A percentile compares a stretch with the other conserved stretches of the same genome.
These are phyloP conservation scores for Myiozetetes cayanensis DNA, from an alignment of 2,113 vertebrate species.

Conservation along the genomic window DNA sequence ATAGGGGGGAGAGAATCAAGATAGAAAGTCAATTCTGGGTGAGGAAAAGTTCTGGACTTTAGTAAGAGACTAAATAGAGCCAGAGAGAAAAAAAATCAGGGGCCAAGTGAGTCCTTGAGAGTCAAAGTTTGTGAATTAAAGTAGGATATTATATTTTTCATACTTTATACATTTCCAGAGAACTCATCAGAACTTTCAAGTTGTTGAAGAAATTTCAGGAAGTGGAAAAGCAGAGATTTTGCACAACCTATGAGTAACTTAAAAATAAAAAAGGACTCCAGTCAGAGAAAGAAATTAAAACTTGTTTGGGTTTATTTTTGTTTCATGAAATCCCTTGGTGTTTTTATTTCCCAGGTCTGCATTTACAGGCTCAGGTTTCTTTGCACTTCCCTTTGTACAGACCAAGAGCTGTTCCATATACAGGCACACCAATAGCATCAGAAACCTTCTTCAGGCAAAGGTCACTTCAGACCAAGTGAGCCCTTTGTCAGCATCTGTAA, in stretches of 20 bases:
- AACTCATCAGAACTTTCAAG: neutral
- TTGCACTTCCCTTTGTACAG: neutral
- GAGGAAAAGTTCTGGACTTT: neutral
- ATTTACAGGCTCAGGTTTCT: neutral
- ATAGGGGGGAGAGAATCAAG: neutral
- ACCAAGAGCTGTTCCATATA: neutral
- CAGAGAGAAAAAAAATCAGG: neutral
- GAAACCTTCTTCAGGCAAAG: neutral
- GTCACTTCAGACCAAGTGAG: neutral
- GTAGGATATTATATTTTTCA: neutral
- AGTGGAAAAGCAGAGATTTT: neutral
- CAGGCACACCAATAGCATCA: neutral
- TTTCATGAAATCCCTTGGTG: neutral
- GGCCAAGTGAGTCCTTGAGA: neutral
- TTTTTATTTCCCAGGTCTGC: neutral
- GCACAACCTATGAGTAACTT: neutral
- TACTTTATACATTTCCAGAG: neutral
- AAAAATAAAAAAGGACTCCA: neutral
- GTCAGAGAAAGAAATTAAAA: neutral
- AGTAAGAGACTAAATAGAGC: neutral
- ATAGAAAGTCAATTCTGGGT: neutral
- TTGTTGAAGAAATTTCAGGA: neutral
- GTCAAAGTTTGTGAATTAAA: neutral
- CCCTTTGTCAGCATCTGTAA: neutral
- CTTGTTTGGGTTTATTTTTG: neutral